Conservation (phyloP, 2,888 invertebrate species). For the Eulithis testata region DNA sequence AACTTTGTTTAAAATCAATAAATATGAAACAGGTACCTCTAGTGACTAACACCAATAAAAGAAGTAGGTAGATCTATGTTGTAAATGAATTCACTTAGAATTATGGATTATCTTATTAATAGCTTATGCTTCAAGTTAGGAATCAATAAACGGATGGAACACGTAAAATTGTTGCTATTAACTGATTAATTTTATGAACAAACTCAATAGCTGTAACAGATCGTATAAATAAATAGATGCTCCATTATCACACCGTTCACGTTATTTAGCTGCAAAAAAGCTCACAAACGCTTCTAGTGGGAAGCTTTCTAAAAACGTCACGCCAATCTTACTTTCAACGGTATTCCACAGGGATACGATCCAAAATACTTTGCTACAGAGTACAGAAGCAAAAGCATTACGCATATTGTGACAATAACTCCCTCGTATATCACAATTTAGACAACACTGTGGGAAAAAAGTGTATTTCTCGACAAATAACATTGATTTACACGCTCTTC, state of each 20-base stretch:
- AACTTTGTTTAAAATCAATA: too few relatives aligned
- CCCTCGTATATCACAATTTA: slow-evolving; percentile 42
- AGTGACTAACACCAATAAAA: too few relatives aligned
- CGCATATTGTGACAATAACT: slow-evolving; percentile 35
- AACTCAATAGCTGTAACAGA: too few relatives aligned
- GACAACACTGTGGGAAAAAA: slow-evolving; percentile 48
- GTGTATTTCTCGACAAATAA: slow-evolving; percentile 71
- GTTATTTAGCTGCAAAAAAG: slow-evolving; percentile 16
- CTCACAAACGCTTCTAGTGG: slow-evolving; percentile 5
- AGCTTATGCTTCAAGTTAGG: too few relatives aligned
- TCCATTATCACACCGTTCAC: slow-evolving; percentile 1
- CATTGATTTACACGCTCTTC: slow-evolving; percentile 73
- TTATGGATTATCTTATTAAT: too few relatives aligned
- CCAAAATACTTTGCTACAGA: slow-evolving; percentile 4
- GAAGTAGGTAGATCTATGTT: too few relatives aligned
- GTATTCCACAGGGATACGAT: slow-evolving; percentile 14
- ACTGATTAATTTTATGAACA: too few relatives aligned
- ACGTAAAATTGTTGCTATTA: too few relatives aligned
- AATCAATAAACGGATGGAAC: too few relatives aligned
- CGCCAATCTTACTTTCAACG: slow-evolving; percentile 14
- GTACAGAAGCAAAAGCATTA: slow-evolving; percentile 24
- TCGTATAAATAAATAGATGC: too few relatives aligned
- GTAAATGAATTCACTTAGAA: too few relatives aligned
- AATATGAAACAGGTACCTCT: too few relatives aligned
- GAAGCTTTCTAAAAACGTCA: slow-evolving; percentile 8